Percentiles rank a stretch among this genome's conserved stretches.
These are phyloP conservation scores for Hypomecis atomaria DNA, from an alignment of 2,888 invertebrate genomes.

Conservation along the genomic window DNA sequence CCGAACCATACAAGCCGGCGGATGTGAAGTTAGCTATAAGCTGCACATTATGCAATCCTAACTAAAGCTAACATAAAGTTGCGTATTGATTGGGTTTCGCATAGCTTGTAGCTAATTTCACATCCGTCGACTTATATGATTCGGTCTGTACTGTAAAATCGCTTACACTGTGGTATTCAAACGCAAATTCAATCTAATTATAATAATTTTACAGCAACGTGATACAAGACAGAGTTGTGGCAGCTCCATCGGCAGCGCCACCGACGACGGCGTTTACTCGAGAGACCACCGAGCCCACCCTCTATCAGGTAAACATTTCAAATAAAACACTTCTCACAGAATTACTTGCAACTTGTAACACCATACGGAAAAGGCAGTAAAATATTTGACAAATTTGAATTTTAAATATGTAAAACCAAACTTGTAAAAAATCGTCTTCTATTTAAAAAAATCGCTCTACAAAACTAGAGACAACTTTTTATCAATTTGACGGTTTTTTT, in stretches of 20 bases:
- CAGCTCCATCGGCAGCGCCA: constrained; percentile 75
- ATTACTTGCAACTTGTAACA: constrained; percentile 5
- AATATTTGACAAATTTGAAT: background rate
- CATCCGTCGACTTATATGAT: no score
- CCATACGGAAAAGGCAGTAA: background rate
- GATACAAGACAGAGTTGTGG: constrained; percentile 78
- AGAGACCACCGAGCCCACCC: constrained; percentile 72
- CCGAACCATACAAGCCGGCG: no score
- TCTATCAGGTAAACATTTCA: constrained; percentile 63
- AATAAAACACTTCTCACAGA: constrained; percentile 8
- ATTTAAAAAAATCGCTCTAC: no score
- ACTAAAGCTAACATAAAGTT: no score
- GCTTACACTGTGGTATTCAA: background rate
- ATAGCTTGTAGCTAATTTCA: no score
- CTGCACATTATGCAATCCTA: no score
- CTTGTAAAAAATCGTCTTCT: no score
- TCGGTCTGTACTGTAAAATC: no score
- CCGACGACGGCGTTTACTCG: constrained; percentile 75
- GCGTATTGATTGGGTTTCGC: no score
- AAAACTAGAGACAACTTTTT: no score
- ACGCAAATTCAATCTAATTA: background rate
- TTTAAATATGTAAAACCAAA: background rate
- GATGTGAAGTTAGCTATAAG: no score
- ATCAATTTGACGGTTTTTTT: no score
- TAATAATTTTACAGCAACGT: constrained; percentile 54